These are phyloP conservation scores for Bubalus kerabau DNA, from an alignment of 2,113 vertebrate genomes.

Conservation along the genomic window DNA sequence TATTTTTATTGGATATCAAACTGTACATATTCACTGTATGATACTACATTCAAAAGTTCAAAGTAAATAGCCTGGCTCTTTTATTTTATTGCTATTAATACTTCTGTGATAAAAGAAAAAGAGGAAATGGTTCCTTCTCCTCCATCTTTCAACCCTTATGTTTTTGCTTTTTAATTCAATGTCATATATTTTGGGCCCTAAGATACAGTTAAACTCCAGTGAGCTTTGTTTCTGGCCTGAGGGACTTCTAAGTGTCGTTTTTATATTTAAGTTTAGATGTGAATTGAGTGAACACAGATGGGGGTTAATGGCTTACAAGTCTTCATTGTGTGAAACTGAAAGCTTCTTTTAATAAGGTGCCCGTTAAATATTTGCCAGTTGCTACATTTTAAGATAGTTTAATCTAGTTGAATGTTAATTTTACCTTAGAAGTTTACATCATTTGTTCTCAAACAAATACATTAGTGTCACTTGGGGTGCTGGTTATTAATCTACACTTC, in stretches of 20 bases:
- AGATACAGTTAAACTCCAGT: background rate
- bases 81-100: background rate
- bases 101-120: background rate
- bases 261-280: conserved; percentile 33
- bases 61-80: background rate
- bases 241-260: background rate
- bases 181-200: background rate
- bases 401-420: conserved; percentile 43
- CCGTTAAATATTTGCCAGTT: conserved; percentile 34
- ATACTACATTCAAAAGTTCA: background rate
- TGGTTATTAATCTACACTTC: background rate
- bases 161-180: conserved; percentile 40
- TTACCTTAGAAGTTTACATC: conserved; percentile 23
- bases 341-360: conserved; percentile 41
- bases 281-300: conserved; percentile 38
- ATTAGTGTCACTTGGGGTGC: background rate
- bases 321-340: conserved; percentile 18
- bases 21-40: conserved; percentile 1
- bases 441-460: background rate
- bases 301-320: conserved; percentile 29
- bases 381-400: conserved; percentile 17
- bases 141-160: conserved; percentile 25
- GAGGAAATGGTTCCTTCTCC: background rate
- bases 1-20: conserved; percentile 21
- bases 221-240: conserved; percentile 1